phyloP scores from a whole-genome alignment of 2,797 vertebrate species.

The Sphaeramia orbicularis region DNA sequence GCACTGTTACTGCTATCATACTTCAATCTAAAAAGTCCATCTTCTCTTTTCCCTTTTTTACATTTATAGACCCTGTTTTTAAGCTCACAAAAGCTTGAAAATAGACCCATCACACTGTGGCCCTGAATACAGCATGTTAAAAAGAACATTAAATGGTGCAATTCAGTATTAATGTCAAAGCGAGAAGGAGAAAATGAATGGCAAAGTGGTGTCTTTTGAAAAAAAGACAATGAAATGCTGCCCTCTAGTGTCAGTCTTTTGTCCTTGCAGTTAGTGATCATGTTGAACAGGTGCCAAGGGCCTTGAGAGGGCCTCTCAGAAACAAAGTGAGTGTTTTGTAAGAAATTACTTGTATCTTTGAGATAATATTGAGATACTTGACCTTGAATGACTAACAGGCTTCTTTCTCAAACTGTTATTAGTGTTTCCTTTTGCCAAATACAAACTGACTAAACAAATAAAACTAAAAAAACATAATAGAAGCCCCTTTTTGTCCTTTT shows the following conservation, averaged over 20 bases:
- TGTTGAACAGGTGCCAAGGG: neutral
- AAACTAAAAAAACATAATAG: neutral
- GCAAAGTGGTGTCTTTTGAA: neutral
- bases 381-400: neutral
- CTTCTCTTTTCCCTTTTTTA: neutral
- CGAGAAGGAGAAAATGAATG: neutral
- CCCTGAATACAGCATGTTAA: neutral
- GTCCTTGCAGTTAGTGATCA: constrained; percentile 36
- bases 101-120: neutral
- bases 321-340: constrained; percentile 18
- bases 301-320: neutral
- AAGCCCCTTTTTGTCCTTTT: constrained; percentile 1
- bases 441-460: constrained; percentile 3
- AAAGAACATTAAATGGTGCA: neutral
- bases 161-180: neutral
- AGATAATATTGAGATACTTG: neutral
- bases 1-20: neutral
- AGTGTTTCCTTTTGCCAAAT: neutral
- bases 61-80: neutral
- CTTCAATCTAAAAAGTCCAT: neutral
- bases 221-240: constrained; percentile 58
- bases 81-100: neutral
- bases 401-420: neutral
- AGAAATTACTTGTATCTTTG: neutral
- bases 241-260: constrained; percentile 67